Evolutionary conservation across 2,797 vertebrate genomes (phyloP).

Genomic region (Thaleichthys pacificus): DNA sequence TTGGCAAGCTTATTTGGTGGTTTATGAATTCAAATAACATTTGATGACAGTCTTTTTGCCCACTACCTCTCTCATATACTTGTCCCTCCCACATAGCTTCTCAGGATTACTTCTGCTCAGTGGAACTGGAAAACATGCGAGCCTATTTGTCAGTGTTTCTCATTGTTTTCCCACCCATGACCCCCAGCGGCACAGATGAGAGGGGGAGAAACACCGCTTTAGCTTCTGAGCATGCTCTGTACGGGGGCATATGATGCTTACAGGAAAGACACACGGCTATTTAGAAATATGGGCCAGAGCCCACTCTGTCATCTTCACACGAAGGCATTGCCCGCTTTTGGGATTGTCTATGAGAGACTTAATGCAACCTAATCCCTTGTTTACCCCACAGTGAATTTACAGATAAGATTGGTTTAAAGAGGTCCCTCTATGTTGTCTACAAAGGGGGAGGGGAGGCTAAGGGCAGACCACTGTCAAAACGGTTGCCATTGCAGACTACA

Average conservation of each 20-base stretch:
- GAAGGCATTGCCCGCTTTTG: conserved; percentile 50
- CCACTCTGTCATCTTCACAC: conserved; percentile 52
- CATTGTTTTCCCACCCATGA: conserved; percentile 42
- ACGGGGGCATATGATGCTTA: conserved; percentile 36
- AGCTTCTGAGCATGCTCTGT: conserved; percentile 44
- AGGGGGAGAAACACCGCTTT: conserved; percentile 19
- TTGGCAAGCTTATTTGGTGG: neutral
- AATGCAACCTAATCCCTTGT: conserved; percentile 67
- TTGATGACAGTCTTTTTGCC: conserved; percentile 2
- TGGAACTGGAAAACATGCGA: conserved; percentile 43
- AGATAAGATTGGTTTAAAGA: conserved; percentile 66
- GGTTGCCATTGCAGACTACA: neutral
- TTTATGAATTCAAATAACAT: conserved; percentile 19
- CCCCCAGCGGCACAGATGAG: conserved; percentile 44
- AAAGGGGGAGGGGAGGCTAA: too few species aligned
- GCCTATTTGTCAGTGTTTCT: conserved; percentile 34
- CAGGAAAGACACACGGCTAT: conserved; percentile 35
- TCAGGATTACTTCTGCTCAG: conserved; percentile 56
- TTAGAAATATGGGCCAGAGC: conserved; percentile 49
- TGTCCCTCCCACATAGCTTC: conserved; percentile 19
- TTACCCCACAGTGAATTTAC: conserved; percentile 61
- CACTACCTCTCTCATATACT: conserved; percentile 10
- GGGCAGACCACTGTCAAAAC: neutral
- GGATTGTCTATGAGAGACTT: conserved; percentile 42
- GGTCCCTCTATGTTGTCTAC: neutral